Percentiles rank a stretch among this genome's conserved stretches.
Evolutionary conservation across 2,888 invertebrate genomes (phyloP).

Genomic region (Dolichopus griseipennis): DNA sequence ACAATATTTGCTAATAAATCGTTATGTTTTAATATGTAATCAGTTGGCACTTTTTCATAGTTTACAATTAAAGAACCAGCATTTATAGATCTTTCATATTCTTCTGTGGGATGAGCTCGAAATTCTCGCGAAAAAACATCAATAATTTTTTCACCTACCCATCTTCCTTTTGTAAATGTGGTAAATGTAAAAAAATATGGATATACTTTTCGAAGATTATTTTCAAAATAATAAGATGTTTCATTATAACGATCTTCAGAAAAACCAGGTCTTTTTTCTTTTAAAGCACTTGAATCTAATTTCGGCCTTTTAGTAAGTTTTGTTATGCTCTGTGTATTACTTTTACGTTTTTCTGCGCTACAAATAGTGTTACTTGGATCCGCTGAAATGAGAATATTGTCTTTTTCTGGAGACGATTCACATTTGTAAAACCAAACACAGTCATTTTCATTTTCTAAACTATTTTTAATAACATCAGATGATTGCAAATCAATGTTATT

Average conservation of each 20-base stretch:
- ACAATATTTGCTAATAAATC: conserved; percentile 81
- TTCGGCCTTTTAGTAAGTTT: conserved; percentile 44
- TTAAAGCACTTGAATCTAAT: conserved; percentile 76
- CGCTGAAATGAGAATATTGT: not conserved
- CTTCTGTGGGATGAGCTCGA: conserved; percentile 78
- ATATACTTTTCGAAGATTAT: conserved; percentile 90
- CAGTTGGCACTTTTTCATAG: conserved; percentile 76
- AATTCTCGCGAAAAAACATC: conserved; percentile 88
- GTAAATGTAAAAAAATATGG: conserved; percentile 93
- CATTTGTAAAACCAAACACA: not conserved
- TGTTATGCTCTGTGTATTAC: not conserved
- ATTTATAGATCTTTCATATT: conserved; percentile 78
- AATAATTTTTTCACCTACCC: conserved; percentile 84
- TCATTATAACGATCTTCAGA: conserved; percentile 83
- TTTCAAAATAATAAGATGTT: conserved; percentile 86
- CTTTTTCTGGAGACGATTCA: not conserved
- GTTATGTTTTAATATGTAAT: conserved; percentile 81
- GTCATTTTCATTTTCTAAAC: not conserved
- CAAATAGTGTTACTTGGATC: not conserved
- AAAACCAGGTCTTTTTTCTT: conserved; percentile 79
- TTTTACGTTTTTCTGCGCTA: not conserved
- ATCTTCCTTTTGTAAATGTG: conserved; percentile 87
- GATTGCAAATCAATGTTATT: no score
- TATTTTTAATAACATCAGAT: not conserved
- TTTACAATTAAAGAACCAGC: conserved; percentile 83